These are phyloP conservation scores for Gymnosoma rotundatum DNA, from an alignment of 2,888 invertebrate genomes.

Conservation along the genomic window DNA sequence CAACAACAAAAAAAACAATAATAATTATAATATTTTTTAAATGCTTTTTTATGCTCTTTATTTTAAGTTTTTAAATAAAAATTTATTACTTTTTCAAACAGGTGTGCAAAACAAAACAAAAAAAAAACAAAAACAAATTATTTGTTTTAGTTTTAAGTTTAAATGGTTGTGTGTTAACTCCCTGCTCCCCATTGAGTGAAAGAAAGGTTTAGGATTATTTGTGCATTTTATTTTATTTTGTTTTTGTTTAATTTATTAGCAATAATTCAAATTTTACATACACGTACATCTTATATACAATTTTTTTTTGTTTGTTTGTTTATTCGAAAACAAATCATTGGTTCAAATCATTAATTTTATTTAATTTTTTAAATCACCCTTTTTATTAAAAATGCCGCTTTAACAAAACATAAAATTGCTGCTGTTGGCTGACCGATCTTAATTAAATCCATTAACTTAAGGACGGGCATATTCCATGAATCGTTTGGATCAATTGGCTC, in stretches of 20 bases:
- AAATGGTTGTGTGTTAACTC: conserved; percentile 50
- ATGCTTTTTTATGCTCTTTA: conserved; percentile 64
- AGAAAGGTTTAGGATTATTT: conserved; percentile 41
- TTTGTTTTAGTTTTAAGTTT: conserved; percentile 33
- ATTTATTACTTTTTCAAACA: not conserved
- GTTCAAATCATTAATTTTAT: conserved; percentile 68
- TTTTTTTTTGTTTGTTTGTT: conserved; percentile 35
- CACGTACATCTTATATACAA: conserved; percentile 38
- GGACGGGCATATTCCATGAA: conserved; percentile 97
- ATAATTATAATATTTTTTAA: conserved; percentile 12
- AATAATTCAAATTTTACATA: conserved; percentile 7
- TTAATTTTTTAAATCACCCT: conserved; percentile 69
- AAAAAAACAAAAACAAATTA: not conserved
- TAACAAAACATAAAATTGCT: conserved; percentile 46
- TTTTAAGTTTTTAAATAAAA: conserved; percentile 35
- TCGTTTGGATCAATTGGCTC: conserved; percentile 92
- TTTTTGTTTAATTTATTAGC: not conserved
- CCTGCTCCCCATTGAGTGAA: conserved; percentile 33
- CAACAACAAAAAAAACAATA: conserved; percentile 27
- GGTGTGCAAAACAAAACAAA: not conserved
- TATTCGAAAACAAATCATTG: conserved; percentile 56
- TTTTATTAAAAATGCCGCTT: conserved; percentile 68
- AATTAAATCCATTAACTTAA: conserved; percentile 74
- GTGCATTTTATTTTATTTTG: not conserved
- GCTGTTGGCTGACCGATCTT: conserved; percentile 30